Evolutionary conservation across 35 echinoderm and acorn worm species (phyloP), one percentile per base, ranked within the genome.

Genomic region (Heliocidaris erythrogramma): DNA sequence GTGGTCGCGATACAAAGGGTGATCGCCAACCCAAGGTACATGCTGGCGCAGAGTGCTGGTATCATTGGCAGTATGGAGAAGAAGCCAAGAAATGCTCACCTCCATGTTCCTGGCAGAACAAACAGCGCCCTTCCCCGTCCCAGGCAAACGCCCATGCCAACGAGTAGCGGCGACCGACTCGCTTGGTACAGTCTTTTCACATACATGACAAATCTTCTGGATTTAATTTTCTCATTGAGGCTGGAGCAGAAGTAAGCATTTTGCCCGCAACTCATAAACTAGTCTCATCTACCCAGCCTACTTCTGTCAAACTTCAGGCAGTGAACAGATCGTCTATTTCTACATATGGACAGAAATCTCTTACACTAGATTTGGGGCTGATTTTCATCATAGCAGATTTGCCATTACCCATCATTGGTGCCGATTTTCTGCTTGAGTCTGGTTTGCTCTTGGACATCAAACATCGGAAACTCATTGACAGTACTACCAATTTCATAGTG

Each of bases 311-410:
- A 94, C 92, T 95, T 13, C 59, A 93, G 48, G 95, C 95, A n/a
- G 48, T 93, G 16, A 95, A 95, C 65, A 95, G 92, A 9, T 93
- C 95, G 13, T 49, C 90, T 27, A 93, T 95, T 78, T 52, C 24
- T 47, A 93, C 95, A 47, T 95, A 93, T 85, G 95, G 95, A 18
- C 31, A 93, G 50, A 49, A 60, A 29, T 95, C 91, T 17, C 31
- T 95, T 47, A 95, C 95, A 17, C 48, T 95, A 24, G 91, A 95
- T 60, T 86, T 93, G n/a, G 91, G 86, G 5, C 65, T 95, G 89
- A 53, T 95, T 49, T 95, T 95, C 48, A 69, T 95, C 3, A 49
- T 93, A 31, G 95, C 95, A 12, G 95, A 95, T 85, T 31, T 95
- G 6, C 13, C 60, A n/a, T 60, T 30, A 30, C 90, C 95, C 30